phyloP scores from a whole-genome alignment of 2,113 vertebrate genomes.

The Salvelinus sp. region DNA sequence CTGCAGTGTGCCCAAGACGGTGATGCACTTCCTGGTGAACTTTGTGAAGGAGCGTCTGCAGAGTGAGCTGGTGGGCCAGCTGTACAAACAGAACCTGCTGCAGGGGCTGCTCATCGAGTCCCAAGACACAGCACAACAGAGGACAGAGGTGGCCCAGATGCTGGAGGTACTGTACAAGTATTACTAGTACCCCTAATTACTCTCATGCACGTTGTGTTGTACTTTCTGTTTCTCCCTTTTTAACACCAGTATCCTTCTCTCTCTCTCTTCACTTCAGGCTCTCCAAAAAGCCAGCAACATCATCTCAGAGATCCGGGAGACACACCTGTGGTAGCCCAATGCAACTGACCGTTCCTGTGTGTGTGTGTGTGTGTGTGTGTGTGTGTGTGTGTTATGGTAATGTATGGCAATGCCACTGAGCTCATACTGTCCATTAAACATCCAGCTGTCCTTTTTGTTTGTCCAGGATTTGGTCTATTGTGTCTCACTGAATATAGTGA shows the following conservation, averaged over 20 bases:
- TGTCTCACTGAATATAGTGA: not conserved
- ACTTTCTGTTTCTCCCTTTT: not conserved
- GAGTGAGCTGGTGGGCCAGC: constrained; percentile 82
- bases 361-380: no score
- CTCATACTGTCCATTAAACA: constrained; percentile 45
- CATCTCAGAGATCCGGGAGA: constrained; percentile 83
- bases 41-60: constrained; percentile 82
- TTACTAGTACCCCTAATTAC: not conserved
- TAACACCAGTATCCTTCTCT: not conserved
- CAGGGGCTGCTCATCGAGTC: constrained; percentile 80
- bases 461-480: constrained; percentile 3
- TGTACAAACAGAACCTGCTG: constrained; percentile 77
- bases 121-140: constrained; percentile 80
- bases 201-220: no score
- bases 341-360: constrained; percentile 19
- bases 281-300: constrained; percentile 80
- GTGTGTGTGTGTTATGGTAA: no score
- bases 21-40: constrained; percentile 86
- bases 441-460: constrained; percentile 19
- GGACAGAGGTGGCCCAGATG: constrained; percentile 79
- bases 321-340: constrained; percentile 79
- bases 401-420: constrained; percentile 29
- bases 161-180: constrained; percentile 71
- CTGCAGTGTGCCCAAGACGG: constrained; percentile 81
- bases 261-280: constrained; percentile 52